Evolutionary conservation across 2,888 invertebrate genomes (phyloP).

Genomic region (Oxycera nigricornis): DNA sequence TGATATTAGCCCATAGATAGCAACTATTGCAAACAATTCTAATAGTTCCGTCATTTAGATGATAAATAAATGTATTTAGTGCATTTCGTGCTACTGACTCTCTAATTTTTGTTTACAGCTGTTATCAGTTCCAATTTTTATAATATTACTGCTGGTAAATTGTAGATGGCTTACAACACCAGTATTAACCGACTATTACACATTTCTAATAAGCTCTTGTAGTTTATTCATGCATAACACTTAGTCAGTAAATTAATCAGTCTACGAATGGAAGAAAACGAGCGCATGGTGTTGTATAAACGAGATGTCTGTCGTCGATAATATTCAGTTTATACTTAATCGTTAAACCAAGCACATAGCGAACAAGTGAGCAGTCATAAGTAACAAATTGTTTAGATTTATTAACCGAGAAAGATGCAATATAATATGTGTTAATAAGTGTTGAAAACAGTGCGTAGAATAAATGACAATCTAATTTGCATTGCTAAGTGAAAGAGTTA

Average conservation of each 20-base stretch:
- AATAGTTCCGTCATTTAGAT: no score
- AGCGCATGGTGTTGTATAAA: background rate
- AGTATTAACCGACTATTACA: constrained; percentile 1
- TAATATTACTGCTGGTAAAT: background rate
- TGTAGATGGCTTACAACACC: background rate
- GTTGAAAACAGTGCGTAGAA: no score
- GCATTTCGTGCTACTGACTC: background rate
- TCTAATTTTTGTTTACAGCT: background rate
- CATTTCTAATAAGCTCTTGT: background rate
- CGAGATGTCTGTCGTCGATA: background rate
- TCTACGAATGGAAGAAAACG: background rate
- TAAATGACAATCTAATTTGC: no score
- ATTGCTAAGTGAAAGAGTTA: no score
- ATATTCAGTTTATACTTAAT: background rate
- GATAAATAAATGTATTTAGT: no score
- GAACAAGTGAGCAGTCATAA: background rate
- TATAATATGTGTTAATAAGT: no score
- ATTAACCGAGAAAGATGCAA: no score
- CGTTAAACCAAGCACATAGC: background rate
- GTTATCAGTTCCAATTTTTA: background rate
- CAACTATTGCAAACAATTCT: no score
- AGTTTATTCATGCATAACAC: background rate
- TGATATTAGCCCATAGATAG: no score
- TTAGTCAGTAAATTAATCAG: background rate
- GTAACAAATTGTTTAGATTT: background rate